A percentile compares a stretch with the other conserved stretches of the same genome.
Evolutionary conservation across 2,888 invertebrate genomes (phyloP).

Genomic region (Mythimna ferrago): DNA sequence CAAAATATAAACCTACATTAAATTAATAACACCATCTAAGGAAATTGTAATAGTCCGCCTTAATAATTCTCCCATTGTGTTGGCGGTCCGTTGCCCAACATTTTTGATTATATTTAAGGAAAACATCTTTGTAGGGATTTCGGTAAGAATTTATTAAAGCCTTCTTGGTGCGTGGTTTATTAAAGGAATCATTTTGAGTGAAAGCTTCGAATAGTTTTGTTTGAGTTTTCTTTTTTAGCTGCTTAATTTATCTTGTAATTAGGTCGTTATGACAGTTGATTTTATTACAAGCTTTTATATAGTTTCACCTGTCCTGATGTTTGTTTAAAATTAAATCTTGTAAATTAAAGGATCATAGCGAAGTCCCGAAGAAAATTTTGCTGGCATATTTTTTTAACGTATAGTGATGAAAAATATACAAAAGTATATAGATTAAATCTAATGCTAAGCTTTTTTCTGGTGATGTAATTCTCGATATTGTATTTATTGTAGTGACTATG

Average conservation of each 20-base stretch:
- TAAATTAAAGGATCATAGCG: too few relatives aligned
- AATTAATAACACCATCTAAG: constrained; percentile 68
- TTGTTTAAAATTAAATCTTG: too few relatives aligned
- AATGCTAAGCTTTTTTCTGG: too few relatives aligned
- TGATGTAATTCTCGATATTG: too few relatives aligned
- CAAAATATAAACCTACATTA: constrained; percentile 54
- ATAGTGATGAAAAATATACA: too few relatives aligned
- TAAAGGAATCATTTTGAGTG: constrained; percentile 70
- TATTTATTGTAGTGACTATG: too few relatives aligned
- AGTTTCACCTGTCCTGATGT: too few relatives aligned
- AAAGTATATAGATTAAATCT: too few relatives aligned
- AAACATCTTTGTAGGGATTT: constrained; percentile 69
- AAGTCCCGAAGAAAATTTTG: too few relatives aligned
- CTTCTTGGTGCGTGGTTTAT: constrained; percentile 66
- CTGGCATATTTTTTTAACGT: too few relatives aligned
- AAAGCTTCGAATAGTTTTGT: constrained; percentile 66
- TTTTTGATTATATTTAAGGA: constrained; percentile 74
- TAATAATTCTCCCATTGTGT: constrained; percentile 74
- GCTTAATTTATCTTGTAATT: constrained; percentile 63
- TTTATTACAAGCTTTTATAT: not conserved
- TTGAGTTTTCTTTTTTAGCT: constrained; percentile 58
- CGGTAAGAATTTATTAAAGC: constrained; percentile 71
- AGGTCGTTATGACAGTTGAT: constrained; percentile 24
- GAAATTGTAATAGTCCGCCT: constrained; percentile 65
- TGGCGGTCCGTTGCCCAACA: constrained; percentile 63